Percentiles rank a stretch among this genome's conserved stretches.
Evolutionary conservation across 2,888 invertebrate genomes (phyloP).

Genomic region (Syrphus vitripennis): DNA sequence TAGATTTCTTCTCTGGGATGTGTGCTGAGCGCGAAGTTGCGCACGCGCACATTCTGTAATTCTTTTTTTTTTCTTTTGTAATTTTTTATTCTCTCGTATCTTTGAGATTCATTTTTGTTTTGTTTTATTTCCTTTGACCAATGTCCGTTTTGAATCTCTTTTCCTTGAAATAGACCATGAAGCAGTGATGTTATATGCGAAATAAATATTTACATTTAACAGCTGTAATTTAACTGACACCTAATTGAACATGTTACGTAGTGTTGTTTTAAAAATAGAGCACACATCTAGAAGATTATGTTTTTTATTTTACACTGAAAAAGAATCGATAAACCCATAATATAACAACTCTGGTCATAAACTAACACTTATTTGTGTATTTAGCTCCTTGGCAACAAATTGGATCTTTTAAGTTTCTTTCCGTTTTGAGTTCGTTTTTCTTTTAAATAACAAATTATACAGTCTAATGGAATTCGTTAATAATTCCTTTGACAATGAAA

Average conservation of each 20-base stretch:
- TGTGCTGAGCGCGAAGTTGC: constrained; percentile 5
- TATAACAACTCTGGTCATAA: not conserved
- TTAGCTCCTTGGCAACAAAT: constrained; percentile 43
- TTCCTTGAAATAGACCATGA: not conserved
- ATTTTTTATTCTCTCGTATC: not conserved
- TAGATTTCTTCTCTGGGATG: constrained; percentile 62
- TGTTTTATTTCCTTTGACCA: constrained; percentile 47
- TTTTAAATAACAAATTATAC: constrained; percentile 53
- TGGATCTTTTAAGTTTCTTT: constrained; percentile 21
- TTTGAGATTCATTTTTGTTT: constrained; percentile 10
- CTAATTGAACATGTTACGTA: too few species aligned
- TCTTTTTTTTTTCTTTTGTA: constrained; percentile 7
- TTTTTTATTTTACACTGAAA: too few species aligned
- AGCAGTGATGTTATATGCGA: constrained; percentile 7
- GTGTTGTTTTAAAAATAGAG: too few species aligned
- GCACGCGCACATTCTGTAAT: constrained; percentile 28
- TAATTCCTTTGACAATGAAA: constrained; percentile 67
- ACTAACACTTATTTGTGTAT: not conserved
- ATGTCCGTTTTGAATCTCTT: constrained; percentile 26
- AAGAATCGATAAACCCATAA: not conserved
- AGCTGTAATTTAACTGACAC: too few species aligned
- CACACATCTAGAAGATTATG: too few species aligned
- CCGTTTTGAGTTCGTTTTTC: not conserved
- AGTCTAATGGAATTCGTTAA: constrained; percentile 67
- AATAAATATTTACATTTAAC: too few species aligned